Base-by-base conservation (phyloP, 2,113 vertebrate genomes). In the Tauraco erythrolophus region DNA sequence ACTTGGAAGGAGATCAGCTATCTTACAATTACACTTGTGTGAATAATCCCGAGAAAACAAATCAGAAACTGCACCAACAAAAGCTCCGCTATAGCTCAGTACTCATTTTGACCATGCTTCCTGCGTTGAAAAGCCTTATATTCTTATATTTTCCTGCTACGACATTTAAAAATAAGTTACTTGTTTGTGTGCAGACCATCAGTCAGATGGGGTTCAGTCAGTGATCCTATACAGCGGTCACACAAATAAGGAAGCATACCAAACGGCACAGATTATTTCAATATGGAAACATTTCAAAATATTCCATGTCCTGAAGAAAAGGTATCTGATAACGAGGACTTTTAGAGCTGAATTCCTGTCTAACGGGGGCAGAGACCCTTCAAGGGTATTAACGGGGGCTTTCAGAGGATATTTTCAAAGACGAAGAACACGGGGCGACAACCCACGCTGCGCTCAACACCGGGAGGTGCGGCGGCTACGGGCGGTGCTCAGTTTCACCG, bases 381-480 rank as follows among this genome's bases (percentile, higher is more conserved):
- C 54, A 14, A 5, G 54, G 19, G 18, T 4, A 43, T 15, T 9
- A 57, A 7, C 2, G 3, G 24, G 41, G 66, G 53, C 66, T 75
- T 16, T 14, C 31, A 15, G 51, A 16, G n/a, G 3, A 2, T 13
- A 2, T 21, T 61, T 64, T 8, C 41, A 11, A 18, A 31, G 37
- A 4, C 9, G 21, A 18, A 3, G 61, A 22, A 23, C 19, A 1
- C 2, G 24, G n/a, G 70, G 51, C 50, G 90, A 75, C 90, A 89
- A 8, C 19, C 9, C 57, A 1, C 17, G 35, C 48, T 3, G 31
- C 3, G 37, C 3, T 43, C 14, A 8, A 7, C 2, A 11, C 45
- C 18, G 39, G 14, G 1, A 2, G 78, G 2, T 9, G 31, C 1
- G 19, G 31, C 1, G 19, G 45, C 75, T 4, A 22, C 74, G 2